These are phyloP conservation scores for Cynoglossus semilaevis DNA, from an alignment of 2,113 vertebrate genomes.

Conservation along the genomic window DNA sequence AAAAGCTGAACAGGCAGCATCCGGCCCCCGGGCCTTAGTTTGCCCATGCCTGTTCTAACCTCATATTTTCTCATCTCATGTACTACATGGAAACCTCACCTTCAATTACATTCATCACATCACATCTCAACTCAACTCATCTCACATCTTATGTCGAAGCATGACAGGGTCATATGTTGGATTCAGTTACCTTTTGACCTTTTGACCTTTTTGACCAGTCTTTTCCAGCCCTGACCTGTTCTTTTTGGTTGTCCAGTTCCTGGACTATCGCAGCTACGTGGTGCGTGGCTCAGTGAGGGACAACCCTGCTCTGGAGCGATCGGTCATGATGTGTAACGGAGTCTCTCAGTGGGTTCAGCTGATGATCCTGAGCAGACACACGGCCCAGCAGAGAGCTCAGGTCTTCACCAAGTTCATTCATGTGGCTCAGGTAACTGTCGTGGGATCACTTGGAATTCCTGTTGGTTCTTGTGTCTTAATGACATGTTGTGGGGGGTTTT, in stretches of 20 bases:
- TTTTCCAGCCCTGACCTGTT: not conserved
- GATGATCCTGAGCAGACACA: slow-evolving; percentile 91
- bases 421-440: slow-evolving; percentile 82
- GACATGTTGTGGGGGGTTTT: not conserved
- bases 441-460: not conserved
- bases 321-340: slow-evolving; percentile 88
- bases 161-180: no score
- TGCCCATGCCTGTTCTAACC: no score
- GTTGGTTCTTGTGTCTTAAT: not conserved
- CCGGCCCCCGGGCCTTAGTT: no score
- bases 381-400: slow-evolving; percentile 85
- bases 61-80: no score
- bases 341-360: slow-evolving; percentile 94
- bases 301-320: slow-evolving; percentile 83
- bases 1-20: no score
- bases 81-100: no score
- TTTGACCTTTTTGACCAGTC: no score
- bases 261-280: slow-evolving; percentile 87
- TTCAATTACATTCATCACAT: no score
- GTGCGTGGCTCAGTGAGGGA: slow-evolving; percentile 81
- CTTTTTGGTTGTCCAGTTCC: slow-evolving; percentile 73
- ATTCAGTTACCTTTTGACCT: no score
- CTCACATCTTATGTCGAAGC: no score
- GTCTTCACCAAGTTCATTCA: slow-evolving; percentile 91
- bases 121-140: no score